These are phyloP conservation scores for Drosophila tani DNA, from an alignment of 1,140 invertebrate species.

Conservation along the genomic window DNA sequence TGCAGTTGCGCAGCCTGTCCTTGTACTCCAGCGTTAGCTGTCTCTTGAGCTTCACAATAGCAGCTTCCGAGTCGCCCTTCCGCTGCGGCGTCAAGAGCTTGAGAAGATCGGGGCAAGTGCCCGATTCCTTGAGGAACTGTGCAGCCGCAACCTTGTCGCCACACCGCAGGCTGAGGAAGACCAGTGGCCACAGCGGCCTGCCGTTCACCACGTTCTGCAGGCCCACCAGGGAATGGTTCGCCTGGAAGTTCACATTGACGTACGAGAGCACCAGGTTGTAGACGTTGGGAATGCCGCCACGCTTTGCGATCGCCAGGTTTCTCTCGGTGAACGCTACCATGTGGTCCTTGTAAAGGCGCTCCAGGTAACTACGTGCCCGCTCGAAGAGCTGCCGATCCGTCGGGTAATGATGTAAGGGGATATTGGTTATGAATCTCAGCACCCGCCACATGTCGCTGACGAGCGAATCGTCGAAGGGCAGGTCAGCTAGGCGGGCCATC, in stretches of 20 bases:
- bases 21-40: conserved; percentile 91
- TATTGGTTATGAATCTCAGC: conserved; percentile 92
- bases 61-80: conserved; percentile 86
- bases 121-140: conserved; percentile 90
- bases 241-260: conserved; percentile 87
- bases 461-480: conserved; percentile 93
- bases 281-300: conserved; percentile 95
- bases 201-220: conserved; percentile 92
- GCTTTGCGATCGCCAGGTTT: conserved; percentile 91
- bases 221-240: conserved; percentile 86
- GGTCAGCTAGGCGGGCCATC: conserved; percentile 89
- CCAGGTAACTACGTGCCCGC: conserved; percentile 93
- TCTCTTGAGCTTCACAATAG: conserved; percentile 89
- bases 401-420: conserved; percentile 90
- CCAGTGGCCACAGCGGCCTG: conserved; percentile 91
- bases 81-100: conserved; percentile 84
- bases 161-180: conserved; percentile 95
- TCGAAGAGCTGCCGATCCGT: conserved; percentile 89
- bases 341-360: conserved; percentile 93
- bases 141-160: conserved; percentile 94
- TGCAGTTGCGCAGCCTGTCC: conserved; percentile 90
- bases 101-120: conserved; percentile 86
- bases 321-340: conserved; percentile 92
- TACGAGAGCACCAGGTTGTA: conserved; percentile 93
- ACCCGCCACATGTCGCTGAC: conserved; percentile 95